These are phyloP conservation scores for Lepidurus couesii DNA, from an alignment of 1,140 invertebrate genomes.

Conservation along the genomic window DNA sequence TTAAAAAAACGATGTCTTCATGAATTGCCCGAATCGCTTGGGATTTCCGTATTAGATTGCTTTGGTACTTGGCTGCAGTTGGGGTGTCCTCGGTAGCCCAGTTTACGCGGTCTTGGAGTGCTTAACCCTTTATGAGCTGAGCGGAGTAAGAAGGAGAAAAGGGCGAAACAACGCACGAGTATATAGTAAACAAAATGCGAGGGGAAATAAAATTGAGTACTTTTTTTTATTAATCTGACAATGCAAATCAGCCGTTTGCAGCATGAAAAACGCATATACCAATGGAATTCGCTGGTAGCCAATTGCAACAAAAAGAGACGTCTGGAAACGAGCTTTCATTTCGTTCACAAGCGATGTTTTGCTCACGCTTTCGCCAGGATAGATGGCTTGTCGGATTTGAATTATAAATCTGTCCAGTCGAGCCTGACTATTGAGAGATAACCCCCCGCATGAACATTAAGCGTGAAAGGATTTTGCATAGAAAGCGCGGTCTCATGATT, in stretches of 20 bases:
- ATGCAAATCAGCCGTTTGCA: background rate
- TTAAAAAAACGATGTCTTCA: slow-evolving; percentile 7
- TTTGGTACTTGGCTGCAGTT: background rate
- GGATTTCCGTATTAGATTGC: slow-evolving; percentile 7
- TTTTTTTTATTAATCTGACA: background rate
- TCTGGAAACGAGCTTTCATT: slow-evolving; percentile 15
- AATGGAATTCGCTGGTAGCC: background rate
- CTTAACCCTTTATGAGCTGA: background rate
- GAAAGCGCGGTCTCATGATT: background rate
- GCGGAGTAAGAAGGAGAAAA: background rate
- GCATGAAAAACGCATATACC: too few species aligned
- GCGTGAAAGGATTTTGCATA: background rate
- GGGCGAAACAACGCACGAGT: background rate
- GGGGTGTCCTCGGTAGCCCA: background rate
- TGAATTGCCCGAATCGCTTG: slow-evolving; percentile 12
- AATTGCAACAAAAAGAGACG: background rate
- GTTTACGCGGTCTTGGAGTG: background rate
- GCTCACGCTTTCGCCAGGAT: slow-evolving; percentile 3
- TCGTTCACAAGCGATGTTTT: background rate
- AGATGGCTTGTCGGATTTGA: slow-evolving; percentile 11
- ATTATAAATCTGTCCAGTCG: slow-evolving; percentile 15
- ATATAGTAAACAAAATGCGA: too few species aligned
- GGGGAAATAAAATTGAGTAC: too few species aligned
- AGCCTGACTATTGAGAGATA: slow-evolving; percentile 21
- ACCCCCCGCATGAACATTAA: background rate